Evolutionary conservation across 2,888 invertebrate species (phyloP).

Genomic region (Emmelina monodactyla): DNA sequence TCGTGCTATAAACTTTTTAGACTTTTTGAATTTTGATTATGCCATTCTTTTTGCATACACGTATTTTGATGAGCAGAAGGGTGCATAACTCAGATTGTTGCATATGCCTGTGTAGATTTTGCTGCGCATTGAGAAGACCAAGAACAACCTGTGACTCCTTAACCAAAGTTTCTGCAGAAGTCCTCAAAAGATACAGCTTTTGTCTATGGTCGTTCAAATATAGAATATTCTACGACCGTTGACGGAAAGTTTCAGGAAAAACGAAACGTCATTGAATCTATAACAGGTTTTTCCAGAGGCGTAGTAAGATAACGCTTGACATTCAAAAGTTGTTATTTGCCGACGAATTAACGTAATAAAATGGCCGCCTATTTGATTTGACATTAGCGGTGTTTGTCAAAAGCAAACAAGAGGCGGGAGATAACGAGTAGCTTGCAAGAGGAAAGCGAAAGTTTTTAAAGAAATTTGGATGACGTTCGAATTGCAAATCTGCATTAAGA

Average conservation of each 20-base stretch:
- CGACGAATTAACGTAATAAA: too few species aligned
- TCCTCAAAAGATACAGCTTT: constrained; percentile 52
- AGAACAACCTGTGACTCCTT: constrained; percentile 43
- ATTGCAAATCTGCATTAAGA: too few species aligned
- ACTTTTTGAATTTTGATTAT: too few species aligned
- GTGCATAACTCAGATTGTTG: constrained; percentile 42
- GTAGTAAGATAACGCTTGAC: too few species aligned
- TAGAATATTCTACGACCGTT: constrained; percentile 30
- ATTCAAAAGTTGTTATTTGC: too few species aligned
- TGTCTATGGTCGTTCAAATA: constrained; percentile 56
- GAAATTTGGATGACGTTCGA: too few species aligned
- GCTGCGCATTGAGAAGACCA: constrained; percentile 39
- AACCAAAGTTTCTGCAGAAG: constrained; percentile 43
- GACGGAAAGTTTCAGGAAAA: not conserved
- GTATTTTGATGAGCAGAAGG: constrained; percentile 39
- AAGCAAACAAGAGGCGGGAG: too few species aligned
- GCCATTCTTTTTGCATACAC: constrained; percentile 44
- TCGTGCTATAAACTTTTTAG: too few species aligned
- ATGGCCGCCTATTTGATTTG: too few species aligned
- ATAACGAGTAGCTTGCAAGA: too few species aligned
- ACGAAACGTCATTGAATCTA: not conserved
- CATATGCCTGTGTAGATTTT: constrained; percentile 42
- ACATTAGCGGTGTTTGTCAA: too few species aligned
- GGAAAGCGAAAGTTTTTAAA: too few species aligned
- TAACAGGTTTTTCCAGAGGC: not conserved